Percentiles rank a stretch among this genome's conserved stretches.
Conservation (phyloP, 2,797 vertebrate species). For the Coluber constrictor region DNA sequence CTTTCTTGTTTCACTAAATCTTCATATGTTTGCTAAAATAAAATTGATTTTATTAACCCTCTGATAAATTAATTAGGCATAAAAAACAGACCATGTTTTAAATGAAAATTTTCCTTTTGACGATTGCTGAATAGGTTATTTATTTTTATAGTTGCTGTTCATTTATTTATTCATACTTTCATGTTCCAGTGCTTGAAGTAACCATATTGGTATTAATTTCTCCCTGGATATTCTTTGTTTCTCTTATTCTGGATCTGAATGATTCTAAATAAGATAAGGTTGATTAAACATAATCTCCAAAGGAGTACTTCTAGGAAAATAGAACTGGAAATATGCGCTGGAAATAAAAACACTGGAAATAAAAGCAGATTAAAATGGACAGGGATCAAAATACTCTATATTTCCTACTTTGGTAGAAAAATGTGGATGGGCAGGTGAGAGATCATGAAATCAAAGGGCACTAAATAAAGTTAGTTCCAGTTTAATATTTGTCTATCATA, state of each 20-base stretch:
- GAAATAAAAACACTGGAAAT: not conserved
- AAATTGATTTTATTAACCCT: not conserved
- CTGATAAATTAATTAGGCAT: not conserved
- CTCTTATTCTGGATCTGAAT: not conserved
- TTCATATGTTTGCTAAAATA: conserved; percentile 9
- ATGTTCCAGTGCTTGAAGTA: not conserved
- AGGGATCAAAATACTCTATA: not conserved
- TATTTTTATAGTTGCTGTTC: not conserved
- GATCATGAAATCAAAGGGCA: not conserved
- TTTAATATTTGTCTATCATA: not conserved
- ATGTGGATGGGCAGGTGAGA: not conserved
- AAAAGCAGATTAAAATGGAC: not conserved
- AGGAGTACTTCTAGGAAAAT: not conserved
- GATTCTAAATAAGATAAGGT: not conserved
- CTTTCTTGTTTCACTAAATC: conserved; percentile 40
- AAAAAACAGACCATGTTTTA: not conserved
- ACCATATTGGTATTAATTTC: not conserved
- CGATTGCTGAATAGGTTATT: not conserved
- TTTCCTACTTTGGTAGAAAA: not conserved
- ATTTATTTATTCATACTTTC: not conserved
- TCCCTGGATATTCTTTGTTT: not conserved
- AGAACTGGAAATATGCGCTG: not conserved
- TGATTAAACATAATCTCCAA: not conserved
- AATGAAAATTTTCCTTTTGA: not conserved
- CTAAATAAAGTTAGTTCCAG: not conserved